Evolutionary conservation across 2,113 vertebrate species (phyloP), one percentile per base, ranked within the genome.

Genomic region (Hyaena hyaena): DNA sequence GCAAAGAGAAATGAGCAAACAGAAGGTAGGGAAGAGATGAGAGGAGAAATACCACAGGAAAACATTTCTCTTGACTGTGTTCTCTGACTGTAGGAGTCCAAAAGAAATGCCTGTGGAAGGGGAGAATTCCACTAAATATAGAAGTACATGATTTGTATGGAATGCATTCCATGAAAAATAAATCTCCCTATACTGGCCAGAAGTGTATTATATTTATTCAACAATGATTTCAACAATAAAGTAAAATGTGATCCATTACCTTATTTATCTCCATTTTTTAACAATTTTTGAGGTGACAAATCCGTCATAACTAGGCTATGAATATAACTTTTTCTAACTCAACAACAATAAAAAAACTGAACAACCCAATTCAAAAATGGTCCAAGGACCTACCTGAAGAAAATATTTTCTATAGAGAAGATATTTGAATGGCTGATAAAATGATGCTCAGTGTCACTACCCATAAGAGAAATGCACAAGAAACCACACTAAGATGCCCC

Each of bases 281-380:
- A 73, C 8, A 73, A 11, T 31, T 96, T 89, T 90, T 95, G 76
- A 88, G 23, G 8, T 69, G 16, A 58, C 4, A 88, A 31, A 63
- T 61, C 43, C 5, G 63, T 92, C 23, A 89, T 63, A 58, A 90
- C 88, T 71, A 86, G 89, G 19, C 66, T 79, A 2, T n/a, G 24
- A 94, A 81, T 94, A 10, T 73, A 73, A 73, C 82, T 61, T 94
- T 83, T 90, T 43, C 50, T 71, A 73, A 87, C 33, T 90, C 24
- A 12, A 63, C 17, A 84, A 11, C 16, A 80, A 61, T 16, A 58
- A 10, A 16, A 93, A 65, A 77, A 68, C 23, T 17, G 68, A 55
- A 82, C 5, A 73, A 8, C 15, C 1, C 28, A 79, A 15, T 65
- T 82, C 10, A 43, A 66, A n/a, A 50, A 50, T 74, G 66, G 17